Conservation (phyloP, 2,113 vertebrate species). For the Emberiza fucata region DNA sequence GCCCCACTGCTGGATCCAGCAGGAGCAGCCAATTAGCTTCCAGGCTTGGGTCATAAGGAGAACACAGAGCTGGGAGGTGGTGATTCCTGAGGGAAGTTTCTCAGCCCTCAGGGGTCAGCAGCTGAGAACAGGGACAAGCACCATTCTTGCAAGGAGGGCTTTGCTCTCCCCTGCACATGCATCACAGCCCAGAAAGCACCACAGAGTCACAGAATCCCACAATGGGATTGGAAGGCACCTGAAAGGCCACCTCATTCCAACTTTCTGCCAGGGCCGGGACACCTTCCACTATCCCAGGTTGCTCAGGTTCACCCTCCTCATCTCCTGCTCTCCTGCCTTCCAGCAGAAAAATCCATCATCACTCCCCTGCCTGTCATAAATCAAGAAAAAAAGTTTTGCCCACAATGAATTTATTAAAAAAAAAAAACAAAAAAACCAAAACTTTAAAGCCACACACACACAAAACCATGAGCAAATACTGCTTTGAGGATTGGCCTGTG, state of each 20-base stretch:
- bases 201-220: background rate
- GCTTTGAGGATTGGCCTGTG: background rate
- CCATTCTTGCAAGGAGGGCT: background rate
- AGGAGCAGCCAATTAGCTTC: background rate
- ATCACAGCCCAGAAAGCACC: background rate
- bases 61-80: background rate
- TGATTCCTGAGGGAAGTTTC: background rate
- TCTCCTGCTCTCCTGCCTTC: background rate
- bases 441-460: background rate
- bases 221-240: background rate
- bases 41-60: background rate
- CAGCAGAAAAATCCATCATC: background rate
- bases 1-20: background rate
- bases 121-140: background rate
- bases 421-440: background rate
- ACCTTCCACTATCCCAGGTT: background rate
- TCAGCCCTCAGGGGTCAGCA: fast-evolving
- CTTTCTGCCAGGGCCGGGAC: background rate
- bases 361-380: background rate
- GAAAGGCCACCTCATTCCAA: background rate
- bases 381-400: background rate
- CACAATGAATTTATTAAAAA: background rate
- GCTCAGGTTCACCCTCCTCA: background rate
- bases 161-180: fast-evolving
- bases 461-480: background rate